These are phyloP conservation scores for Pedetes capensis DNA, from an alignment of 2,113 vertebrate genomes.

Conservation along the genomic window DNA sequence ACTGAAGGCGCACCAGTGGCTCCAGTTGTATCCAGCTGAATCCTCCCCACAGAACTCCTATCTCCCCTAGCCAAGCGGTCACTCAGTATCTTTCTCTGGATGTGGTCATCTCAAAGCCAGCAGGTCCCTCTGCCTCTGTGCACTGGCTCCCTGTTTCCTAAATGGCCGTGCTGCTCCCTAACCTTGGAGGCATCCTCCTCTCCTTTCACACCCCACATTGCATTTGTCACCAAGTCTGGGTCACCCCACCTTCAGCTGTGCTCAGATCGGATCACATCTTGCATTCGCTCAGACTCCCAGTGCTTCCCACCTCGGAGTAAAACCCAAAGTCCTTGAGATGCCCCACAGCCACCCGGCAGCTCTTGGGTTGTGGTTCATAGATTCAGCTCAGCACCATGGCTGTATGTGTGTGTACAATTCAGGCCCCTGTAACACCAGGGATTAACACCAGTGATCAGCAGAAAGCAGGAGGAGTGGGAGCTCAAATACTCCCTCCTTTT, in stretches of 20 bases:
- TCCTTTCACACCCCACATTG: neutral
- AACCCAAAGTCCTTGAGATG: neutral
- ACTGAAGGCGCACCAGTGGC: fast-evolving
- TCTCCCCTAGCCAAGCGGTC: fast-evolving
- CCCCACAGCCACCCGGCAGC: fast-evolving
- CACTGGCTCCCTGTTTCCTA: fast-evolving
- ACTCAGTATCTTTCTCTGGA: fast-evolving
- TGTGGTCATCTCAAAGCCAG: fast-evolving
- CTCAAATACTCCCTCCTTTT: neutral
- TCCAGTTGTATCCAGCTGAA: neutral
- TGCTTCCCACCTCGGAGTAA: neutral
- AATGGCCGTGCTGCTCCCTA: neutral
- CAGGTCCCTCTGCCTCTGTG: fast-evolving
- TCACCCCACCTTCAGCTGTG: fast-evolving
- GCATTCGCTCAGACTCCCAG: neutral
- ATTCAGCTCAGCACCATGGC: neutral
- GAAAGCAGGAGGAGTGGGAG: neutral
- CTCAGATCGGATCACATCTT: fast-evolving
- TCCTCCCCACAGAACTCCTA: no score
- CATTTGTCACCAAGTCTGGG: neutral
- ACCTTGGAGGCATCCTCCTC: neutral
- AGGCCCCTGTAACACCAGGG: conserved; percentile 33
- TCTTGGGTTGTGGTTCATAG: neutral
- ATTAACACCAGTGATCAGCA: conserved; percentile 34
- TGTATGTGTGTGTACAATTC: conserved; percentile 2